Evolutionary conservation across 2,888 invertebrate species (phyloP), one percentile per base, ranked within the genome.

Genomic region (Mesopsocus fuscifrons): DNA sequence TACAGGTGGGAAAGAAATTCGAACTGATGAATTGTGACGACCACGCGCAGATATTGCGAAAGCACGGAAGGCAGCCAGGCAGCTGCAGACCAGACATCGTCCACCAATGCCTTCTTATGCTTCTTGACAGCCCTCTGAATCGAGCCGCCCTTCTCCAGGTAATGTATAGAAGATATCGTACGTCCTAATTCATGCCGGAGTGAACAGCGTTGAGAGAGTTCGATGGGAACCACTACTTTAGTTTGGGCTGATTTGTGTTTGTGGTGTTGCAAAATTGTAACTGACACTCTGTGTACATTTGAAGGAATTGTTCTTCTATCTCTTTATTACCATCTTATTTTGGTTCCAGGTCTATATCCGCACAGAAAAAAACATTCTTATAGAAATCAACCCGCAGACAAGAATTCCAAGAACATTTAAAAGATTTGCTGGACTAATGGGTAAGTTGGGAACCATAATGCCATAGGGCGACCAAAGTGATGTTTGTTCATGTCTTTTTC

Each of bases 401-500:
- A 74, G 95, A 55, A 91, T 97, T 62, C 97, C 97, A 1, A 69
- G 95, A 49, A 97, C 95, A 2, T 97, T 91, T 58, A 94, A 94
- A 59, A 71, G 95, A 58, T 97, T 97, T 68, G 88, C 91, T 52
- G 94, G 94, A 9, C 64, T 97, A 34, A 95, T 97, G 81, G 89
- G 89, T 89, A 67, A 57, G 54, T 44, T 33, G 11, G 11, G 11
- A 26, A 26, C 26, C 26, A 11, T 26, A 11, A 9, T 26, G 26
- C 26, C 6, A 11, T 26, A 26, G 6, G 26, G 8, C 26, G 26
- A 26, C 26, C 11, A 9, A 26, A 26, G 11, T 26, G 26, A 26
- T 9, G 26, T 26, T 26, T 6, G 26, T 11, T 26, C 8, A 26
- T 26, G 26, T 26, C 11, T 26, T n/a, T n/a, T n/a, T n/a, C n/a